phyloP scores from a whole-genome alignment of 2,113 vertebrate genomes.

The Hemicordylus capensis region DNA sequence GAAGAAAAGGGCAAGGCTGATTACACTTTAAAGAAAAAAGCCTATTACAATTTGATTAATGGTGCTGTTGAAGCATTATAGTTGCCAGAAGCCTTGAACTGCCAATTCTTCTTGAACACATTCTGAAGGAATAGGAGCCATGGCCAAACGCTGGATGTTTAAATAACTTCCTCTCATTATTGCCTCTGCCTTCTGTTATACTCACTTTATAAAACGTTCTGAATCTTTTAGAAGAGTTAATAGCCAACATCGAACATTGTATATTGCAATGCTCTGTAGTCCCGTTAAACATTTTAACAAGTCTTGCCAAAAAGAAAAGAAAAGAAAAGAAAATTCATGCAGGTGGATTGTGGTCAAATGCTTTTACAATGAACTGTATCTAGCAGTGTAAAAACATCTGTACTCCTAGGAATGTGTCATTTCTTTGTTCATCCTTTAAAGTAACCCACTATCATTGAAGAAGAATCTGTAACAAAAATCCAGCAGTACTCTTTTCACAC shows the following conservation, averaged over 20 bases:
- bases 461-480: conserved; percentile 1
- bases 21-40: background rate
- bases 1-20: background rate
- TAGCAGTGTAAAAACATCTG: background rate
- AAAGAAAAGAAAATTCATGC: conserved; percentile 50
- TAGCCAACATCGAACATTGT: conserved; percentile 45
- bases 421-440: background rate
- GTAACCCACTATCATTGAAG: conserved; percentile 1
- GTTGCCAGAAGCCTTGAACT: background rate
- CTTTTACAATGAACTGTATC: background rate
- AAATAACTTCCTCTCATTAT: conserved; percentile 45
- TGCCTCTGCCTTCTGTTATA: conserved; percentile 59
- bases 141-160: background rate
- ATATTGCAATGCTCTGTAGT: conserved; percentile 27
- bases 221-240: conserved; percentile 55
- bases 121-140: background rate
- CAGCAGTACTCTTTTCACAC: background rate
- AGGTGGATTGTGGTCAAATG: conserved; percentile 45
- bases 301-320: conserved; percentile 52
- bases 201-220: conserved; percentile 65
- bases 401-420: background rate
- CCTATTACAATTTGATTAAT: background rate
- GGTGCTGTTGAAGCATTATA: background rate
- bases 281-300: conserved; percentile 67
- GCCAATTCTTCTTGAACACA: conserved; percentile 8